Base-by-base conservation (phyloP, 2,888 invertebrate genomes). In the Bombylius discolor region DNA sequence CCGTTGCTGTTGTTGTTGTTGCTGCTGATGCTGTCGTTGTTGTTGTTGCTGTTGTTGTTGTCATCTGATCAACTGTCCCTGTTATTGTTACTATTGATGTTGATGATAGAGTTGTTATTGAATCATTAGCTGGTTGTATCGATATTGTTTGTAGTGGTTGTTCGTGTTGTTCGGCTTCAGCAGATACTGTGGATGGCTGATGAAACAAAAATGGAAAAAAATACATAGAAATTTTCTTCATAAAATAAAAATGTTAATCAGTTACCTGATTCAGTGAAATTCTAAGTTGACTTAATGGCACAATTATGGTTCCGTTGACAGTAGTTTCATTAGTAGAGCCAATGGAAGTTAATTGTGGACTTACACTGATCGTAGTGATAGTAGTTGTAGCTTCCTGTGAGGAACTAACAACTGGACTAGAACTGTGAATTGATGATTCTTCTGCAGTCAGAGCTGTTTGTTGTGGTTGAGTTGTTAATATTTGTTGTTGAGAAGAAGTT, bases 1-100 rank as follows among this genome's bases (percentile, higher is more conserved):
- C 61, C 59, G 62, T 62, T 59, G 60, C 60, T 32, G 58, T 56
- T 53, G 58, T 58, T 47, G 55, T 60, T 58, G 62, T 60, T 53
- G 68, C 67, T 58, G 66, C 59, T 65, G 66, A 55, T 65, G 65
- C 56, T 53, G 68, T n/a, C 64, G 64, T 48, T 63, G 63, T 14
- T 59, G 63, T 53, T 51, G 63, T 60, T 60, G 58, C 48, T 44
- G 57, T 58, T 53, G 53, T 49, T 59, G 60, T 51, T 60, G 62
- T 57, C 60, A 59, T 55, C 59, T 59, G 62, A 62, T 12, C 34
- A 23, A 32, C 34, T 51, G 56, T 49, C 56, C 58, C 56, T 60
- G 58, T 50, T 56, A 59, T 47, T 64, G 62, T 49, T 56, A 59
- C 49, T 58, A 53, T 23, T 56, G 58, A 47, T 53, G 49, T 57